Conservation (phyloP, 2,888 invertebrate species). For the Drosophila picticornis region DNA sequence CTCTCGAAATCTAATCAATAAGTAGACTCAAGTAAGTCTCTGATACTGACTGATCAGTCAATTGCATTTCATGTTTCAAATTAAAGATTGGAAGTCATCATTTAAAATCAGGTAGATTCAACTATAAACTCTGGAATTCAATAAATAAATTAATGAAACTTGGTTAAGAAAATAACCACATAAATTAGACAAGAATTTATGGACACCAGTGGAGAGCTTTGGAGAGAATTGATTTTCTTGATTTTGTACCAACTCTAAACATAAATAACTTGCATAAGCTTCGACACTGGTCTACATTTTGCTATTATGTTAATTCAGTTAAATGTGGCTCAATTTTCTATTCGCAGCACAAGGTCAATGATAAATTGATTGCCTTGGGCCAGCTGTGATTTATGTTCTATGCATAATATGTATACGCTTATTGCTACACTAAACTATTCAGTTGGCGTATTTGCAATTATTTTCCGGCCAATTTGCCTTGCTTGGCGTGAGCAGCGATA, state of each 20-base stretch:
- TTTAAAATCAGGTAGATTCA: neutral
- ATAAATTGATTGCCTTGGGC: constrained; percentile 35
- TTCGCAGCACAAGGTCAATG: constrained; percentile 6
- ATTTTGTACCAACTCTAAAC: constrained; percentile 2
- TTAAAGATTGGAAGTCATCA: neutral
- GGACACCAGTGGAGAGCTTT: neutral
- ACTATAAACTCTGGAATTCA: neutral
- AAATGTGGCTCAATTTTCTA: constrained; percentile 14
- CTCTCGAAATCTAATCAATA: neutral
- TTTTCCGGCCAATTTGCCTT: constrained; percentile 75
- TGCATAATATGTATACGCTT: constrained; percentile 4
- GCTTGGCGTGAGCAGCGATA: constrained; percentile 56
- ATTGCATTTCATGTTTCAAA: neutral
- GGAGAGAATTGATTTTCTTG: neutral
- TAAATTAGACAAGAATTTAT: neutral
- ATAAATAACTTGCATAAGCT: constrained; percentile 1
- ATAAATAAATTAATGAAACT: neutral
- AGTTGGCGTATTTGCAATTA: constrained; percentile 69
- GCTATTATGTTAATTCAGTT: constrained; percentile 16
- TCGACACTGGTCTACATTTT: constrained; percentile 8
- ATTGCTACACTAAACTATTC: constrained; percentile 50
- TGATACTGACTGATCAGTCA: no score
- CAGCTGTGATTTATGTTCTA: constrained; percentile 60
- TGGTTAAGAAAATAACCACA: neutral
- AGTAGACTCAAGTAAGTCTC: neutral